phyloP scores from a whole-genome alignment of 2,797 vertebrate species.

The Sebastes nivosus region DNA sequence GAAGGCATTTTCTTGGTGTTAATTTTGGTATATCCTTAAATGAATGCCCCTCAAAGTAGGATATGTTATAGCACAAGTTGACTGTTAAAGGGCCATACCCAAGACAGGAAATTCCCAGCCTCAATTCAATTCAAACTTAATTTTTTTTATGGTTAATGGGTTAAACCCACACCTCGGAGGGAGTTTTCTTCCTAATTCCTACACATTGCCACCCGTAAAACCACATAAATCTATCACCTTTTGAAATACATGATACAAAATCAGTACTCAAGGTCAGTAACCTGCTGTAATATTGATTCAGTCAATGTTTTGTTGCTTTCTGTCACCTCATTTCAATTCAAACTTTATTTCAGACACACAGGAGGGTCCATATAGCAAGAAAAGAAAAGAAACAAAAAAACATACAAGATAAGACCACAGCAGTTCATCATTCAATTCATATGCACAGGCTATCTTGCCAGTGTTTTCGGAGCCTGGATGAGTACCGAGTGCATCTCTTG shows the following conservation, averaged over 20 bases:
- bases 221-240: background rate
- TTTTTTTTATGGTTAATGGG: constrained; percentile 7
- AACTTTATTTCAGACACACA: no score
- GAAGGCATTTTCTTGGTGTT: background rate
- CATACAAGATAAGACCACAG: no score
- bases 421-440: no score
- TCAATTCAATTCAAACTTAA: no score
- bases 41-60: constrained; percentile 1
- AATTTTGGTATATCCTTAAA: background rate
- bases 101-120: background rate
- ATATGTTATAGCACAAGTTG: constrained; percentile 21
- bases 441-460: no score
- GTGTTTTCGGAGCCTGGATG: no score
- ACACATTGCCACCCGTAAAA: constrained; percentile 8
- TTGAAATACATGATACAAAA: background rate
- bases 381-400: no score
- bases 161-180: background rate
- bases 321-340: constrained; percentile 36
- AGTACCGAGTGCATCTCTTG: no score
- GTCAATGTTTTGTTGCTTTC: constrained; percentile 20
- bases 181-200: background rate
- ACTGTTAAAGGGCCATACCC: constrained; percentile 12
- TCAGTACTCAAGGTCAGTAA: background rate
- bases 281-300: constrained; percentile 19
- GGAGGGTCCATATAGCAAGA: no score